A percentile compares a stretch with the other conserved stretches of the same genome.
phyloP scores from a whole-genome alignment of 2,888 invertebrate species.

The Bedellia somnulentella region DNA sequence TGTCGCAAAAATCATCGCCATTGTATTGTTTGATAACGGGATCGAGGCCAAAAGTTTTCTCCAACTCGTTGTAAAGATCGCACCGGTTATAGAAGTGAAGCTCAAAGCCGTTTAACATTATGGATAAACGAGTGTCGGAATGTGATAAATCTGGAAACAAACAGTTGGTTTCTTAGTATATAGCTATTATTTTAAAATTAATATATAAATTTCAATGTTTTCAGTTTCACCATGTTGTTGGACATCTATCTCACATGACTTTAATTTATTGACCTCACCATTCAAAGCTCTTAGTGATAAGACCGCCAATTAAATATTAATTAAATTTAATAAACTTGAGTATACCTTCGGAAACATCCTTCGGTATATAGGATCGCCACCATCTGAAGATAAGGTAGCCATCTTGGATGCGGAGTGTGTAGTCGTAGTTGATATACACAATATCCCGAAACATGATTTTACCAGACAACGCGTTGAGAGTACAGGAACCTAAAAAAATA shows the following conservation, averaged over 20 bases:
- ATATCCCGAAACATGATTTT: conserved; percentile 98
- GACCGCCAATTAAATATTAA: no score
- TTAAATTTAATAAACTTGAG: no score
- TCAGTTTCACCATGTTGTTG: no score
- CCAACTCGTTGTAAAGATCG: conserved; percentile 81
- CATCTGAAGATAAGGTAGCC: conserved; percentile 97
- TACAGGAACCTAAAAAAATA: conserved; percentile 81
- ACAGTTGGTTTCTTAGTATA: no score
- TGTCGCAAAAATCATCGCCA: conserved; percentile 52
- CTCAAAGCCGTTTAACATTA: conserved; percentile 92
- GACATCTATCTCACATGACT: no score
- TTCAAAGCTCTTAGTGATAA: no score
- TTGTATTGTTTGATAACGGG: conserved; percentile 73
- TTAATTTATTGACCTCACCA: no score
- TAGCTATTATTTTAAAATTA: no score
- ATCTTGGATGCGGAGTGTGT: conserved; percentile 89
- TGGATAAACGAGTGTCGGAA: conserved; percentile 88
- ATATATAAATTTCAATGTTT: no score
- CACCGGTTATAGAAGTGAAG: conserved; percentile 94
- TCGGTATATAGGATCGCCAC: conserved; percentile 95
- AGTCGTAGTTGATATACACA: conserved; percentile 92
- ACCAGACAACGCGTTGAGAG: conserved; percentile 92
- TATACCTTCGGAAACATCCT: conserved; percentile 94
- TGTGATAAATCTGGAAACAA: conserved; percentile 84
- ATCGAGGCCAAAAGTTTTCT: conserved; percentile 84